These are phyloP conservation scores for Syngnathoides biaculeatus DNA, from an alignment of 2,113 vertebrate species.

Conservation along the genomic window DNA sequence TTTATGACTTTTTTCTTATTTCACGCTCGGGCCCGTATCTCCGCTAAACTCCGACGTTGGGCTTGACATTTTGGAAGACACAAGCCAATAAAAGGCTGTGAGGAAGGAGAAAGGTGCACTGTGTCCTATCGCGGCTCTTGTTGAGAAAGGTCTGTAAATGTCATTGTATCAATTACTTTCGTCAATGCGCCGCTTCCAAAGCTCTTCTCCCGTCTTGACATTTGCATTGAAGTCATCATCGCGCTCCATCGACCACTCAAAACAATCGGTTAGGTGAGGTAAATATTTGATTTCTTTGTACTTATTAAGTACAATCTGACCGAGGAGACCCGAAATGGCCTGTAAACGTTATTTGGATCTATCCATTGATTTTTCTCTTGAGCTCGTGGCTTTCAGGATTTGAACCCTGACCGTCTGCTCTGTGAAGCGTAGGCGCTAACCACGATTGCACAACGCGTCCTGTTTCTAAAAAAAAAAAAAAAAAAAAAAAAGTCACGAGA, in stretches of 20 bases:
- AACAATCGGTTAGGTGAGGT: background rate
- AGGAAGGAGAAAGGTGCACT: background rate
- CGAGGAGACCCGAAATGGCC: no score
- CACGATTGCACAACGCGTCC: no score
- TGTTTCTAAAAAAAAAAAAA: no score
- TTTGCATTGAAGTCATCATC: constrained; percentile 1
- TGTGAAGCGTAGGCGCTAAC: no score
- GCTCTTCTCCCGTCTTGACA: background rate
- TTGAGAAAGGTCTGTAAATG: constrained; percentile 22
- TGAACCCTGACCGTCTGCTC: no score
- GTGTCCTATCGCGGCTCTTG: background rate
- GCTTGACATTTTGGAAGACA: constrained; percentile 2
- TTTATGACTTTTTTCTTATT: background rate
- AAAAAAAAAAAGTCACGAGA: no score
- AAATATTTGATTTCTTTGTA: background rate
- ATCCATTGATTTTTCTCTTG: no score
- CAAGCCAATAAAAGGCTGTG: constrained; percentile 5
- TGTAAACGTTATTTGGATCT: no score
- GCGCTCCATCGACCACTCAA: background rate
- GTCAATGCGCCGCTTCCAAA: background rate
- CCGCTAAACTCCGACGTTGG: background rate
- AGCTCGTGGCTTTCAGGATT: no score
- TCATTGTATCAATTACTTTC: constrained; percentile 9
- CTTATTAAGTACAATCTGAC: background rate
- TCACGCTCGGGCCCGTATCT: background rate